phyloP scores from a whole-genome alignment of 2,888 invertebrate genomes.

The Antheraea yamamai region DNA sequence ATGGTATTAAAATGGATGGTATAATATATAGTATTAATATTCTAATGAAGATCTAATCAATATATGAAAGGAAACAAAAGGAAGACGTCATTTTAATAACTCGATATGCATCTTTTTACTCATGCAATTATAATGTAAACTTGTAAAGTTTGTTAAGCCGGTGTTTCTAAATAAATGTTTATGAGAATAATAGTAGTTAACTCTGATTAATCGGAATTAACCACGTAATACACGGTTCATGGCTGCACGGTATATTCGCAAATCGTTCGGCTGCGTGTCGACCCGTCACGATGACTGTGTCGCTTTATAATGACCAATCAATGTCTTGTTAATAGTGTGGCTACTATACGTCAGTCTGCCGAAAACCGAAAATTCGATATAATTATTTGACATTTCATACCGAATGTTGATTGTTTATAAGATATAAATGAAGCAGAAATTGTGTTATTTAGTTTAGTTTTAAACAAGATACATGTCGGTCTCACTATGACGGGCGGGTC shows the following conservation, averaged over 20 bases:
- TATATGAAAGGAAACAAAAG: background rate
- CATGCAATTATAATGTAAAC: background rate
- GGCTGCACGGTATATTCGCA: background rate
- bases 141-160: background rate
- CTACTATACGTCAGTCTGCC: background rate
- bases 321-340: constrained; percentile 1
- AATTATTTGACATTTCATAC: background rate
- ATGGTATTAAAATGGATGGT: too few relatives aligned
- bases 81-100: too few relatives aligned
- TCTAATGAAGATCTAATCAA: background rate
- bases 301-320: constrained; percentile 5
- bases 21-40: too few relatives aligned
- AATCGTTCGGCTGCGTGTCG: constrained; percentile 10
- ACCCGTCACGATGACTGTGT: constrained; percentile 19
- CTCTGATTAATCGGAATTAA: constrained; percentile 3
- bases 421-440: background rate
- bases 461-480: background rate
- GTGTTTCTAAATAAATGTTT: background rate
- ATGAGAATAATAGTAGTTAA: background rate
- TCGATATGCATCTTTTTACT: too few relatives aligned
- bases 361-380: constrained; percentile 3
- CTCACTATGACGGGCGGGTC: background rate
- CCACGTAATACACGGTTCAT: constrained; percentile 1
- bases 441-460: background rate
- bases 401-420: background rate